Evolutionary conservation across 2,797 vertebrate species (phyloP), one percentile per base, ranked within the genome.

Genomic region (Takifugu ocellatus): DNA sequence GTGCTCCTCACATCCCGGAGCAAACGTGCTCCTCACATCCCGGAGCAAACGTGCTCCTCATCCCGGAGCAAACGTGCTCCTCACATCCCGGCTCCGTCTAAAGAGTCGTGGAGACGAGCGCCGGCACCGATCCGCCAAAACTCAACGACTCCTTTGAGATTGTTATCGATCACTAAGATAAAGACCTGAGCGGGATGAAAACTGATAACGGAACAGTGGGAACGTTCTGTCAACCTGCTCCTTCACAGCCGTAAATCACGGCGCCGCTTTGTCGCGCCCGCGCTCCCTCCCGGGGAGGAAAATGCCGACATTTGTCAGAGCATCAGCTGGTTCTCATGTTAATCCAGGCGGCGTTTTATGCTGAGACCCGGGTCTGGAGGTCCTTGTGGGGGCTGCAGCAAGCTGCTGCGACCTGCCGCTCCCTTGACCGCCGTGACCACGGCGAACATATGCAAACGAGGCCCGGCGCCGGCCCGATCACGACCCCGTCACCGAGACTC

Each of bases 401-500:
- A 1, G 36, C 36, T 12, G 2, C 6, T 8, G 2, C 33, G 33
- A 1, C 33, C 5, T 81, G 84, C 87, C 84, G 85, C 87, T 88
- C 77, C 49, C 67, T 8, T 84, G 81, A 86, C 86, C 83, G 77
- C 84, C 77, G 78, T 79, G 81, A 88, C 86, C 83, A 87, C 73
- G 85, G 84, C 78, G 84, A 88, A 87, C 87, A 86, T 73, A 86
- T 89, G 86, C 79, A 88, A 86, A 88, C 87, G 78, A 74, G 11
- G 71, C 11, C 61, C 75, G 68, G 82, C 51, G 76, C 68, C 78
- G 67, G 70, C 75, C 70, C 83, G 75, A 63, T 83, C 68, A 81
- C 65, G 83, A 85, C 81, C 81, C 81, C 66, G 78, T 76, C 85
- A 84, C 50, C 2, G 49, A 73, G 70, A 60, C 63, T 11, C 47